phyloP scores from a whole-genome alignment of 2,113 vertebrate genomes.

The Prunella himalayana region DNA sequence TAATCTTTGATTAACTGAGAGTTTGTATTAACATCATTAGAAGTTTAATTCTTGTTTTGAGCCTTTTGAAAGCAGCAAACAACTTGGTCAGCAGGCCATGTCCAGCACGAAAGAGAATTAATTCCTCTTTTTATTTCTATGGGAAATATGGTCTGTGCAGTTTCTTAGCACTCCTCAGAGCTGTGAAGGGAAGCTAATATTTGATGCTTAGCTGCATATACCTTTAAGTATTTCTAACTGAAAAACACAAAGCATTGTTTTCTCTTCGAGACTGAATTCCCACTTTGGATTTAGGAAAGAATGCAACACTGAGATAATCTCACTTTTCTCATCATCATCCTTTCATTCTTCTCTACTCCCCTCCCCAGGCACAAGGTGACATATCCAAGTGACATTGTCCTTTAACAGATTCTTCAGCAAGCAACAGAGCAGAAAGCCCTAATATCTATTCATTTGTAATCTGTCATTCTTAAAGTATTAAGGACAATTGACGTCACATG shows the following conservation, averaged over 20 bases:
- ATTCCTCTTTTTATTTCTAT: conserved; percentile 1
- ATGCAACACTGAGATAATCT: conserved; percentile 57
- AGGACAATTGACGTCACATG: conserved; percentile 94
- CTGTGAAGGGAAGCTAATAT: background rate
- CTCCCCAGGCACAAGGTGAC: conserved; percentile 78
- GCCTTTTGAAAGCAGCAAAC: background rate
- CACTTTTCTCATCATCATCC: conserved; percentile 63
- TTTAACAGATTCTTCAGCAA: conserved; percentile 77
- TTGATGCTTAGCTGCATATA: conserved; percentile 20
- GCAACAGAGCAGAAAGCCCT: conserved; percentile 86
- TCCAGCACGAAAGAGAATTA: background rate
- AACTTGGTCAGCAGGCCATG: background rate
- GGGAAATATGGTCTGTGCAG: background rate
- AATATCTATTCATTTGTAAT: conserved; percentile 83
- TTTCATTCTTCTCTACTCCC: conserved; percentile 65
- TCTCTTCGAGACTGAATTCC: conserved; percentile 34
- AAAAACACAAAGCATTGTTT: conserved; percentile 55
- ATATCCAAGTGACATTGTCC: conserved; percentile 79
- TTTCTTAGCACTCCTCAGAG: conserved; percentile 30
- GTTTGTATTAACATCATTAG: background rate
- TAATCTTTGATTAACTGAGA: background rate
- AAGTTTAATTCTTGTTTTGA: background rate
- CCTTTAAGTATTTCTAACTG: conserved; percentile 46
- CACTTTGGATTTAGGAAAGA: conserved; percentile 48
- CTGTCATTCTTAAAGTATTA: conserved; percentile 89